Base-by-base conservation (phyloP, 2,113 vertebrate species). In the Hucho hucho region DNA sequence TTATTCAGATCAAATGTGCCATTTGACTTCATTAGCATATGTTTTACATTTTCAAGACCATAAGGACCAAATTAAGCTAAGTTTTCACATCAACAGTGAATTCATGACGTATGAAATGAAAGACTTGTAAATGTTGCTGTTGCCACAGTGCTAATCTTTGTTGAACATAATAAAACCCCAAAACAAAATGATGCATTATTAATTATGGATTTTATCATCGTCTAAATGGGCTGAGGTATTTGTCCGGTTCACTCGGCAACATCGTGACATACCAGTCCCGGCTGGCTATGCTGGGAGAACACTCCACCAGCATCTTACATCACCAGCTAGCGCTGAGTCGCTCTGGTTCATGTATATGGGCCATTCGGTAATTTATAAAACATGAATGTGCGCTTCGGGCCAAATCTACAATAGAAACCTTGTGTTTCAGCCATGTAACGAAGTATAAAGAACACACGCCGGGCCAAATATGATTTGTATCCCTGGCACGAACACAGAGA, bases 381-480 rank as follows among this genome's bases (percentile, higher is more conserved):
- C 28, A 67, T 7, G 76, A 80, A 66, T 13, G 75, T 73, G 72
- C 70, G 49, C 13, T 0, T 28, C 70, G 61, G 81, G 37, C 37
- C 37, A 43, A 43, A 47, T 37, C 26, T 61, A 67, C 61, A 75
- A 74, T 63, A 53, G 53, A 37, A 83, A 69, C 53, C 75, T 32
- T 78, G 37, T 43, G 37, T 68, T 79, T 58, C 64, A 73, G 56
- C 56, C 25, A 76, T 77, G 37, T 46, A 24, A 79, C 76, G 71
- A 73, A 71, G 72, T 71, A 77, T 70, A 77, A 83, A 77, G 53
- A 80, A 28, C 65, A 82, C 37, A 65, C 56, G 69, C 53, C 32
- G 24, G 65, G 78, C 72, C 74, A 82, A 79, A 71, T 73, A 43
- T 78, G 70, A 83, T 80, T 73, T 69, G 61, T 81, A 74, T 81